Conservation (phyloP, 2,113 vertebrate species). For the Paramormyrops kingsleyae region DNA sequence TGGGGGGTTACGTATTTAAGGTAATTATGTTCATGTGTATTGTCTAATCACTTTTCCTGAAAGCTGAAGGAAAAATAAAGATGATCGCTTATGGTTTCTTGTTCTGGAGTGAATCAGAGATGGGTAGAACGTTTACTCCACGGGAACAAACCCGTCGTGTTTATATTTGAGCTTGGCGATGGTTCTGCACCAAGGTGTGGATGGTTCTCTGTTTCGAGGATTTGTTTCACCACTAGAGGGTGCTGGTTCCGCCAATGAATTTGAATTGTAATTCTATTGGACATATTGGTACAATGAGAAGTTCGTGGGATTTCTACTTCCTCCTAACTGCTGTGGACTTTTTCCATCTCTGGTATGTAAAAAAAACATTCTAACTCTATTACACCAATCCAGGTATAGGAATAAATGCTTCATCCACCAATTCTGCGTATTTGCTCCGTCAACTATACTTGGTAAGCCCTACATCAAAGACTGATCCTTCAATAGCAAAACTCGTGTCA, state of each 20-base stretch:
- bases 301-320: neutral
- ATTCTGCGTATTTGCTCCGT: neutral
- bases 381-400: neutral
- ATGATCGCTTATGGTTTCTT: slow-evolving; percentile 18
- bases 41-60: slow-evolving; percentile 23
- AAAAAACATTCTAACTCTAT: neutral
- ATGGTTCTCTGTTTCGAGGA: neutral
- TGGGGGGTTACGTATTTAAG: slow-evolving; percentile 11
- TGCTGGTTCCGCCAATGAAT: neutral
- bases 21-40: slow-evolving; percentile 16
- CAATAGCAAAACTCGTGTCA: neutral
- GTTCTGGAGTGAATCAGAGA: neutral
- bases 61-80: slow-evolving; percentile 19
- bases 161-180: neutral
- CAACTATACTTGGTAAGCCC: neutral
- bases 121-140: neutral
- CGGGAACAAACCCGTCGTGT: neutral
- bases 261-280: neutral
- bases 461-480: neutral
- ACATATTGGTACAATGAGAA: neutral
- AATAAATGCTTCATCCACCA: neutral
- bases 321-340: neutral
- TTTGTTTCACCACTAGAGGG: neutral
- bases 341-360: neutral
- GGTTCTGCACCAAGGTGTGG: neutral